Base-by-base conservation (phyloP, 1,140 invertebrate genomes). In the Brachionus asplanchnoidis region DNA sequence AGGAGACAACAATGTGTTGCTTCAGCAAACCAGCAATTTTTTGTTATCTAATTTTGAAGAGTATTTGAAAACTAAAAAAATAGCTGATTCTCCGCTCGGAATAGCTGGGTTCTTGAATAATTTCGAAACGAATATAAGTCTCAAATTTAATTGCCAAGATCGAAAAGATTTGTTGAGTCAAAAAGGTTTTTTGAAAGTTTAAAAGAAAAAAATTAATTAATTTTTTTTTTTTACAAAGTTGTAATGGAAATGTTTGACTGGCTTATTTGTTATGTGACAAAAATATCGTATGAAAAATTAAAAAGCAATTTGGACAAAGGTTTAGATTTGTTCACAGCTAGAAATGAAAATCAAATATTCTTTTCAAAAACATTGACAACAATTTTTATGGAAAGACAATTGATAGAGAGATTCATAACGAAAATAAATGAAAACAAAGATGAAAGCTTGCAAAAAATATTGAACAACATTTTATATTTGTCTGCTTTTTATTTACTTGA, bases 1-100 rank as follows among this genome's bases (percentile, higher is more conserved):
- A 91, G 97, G 96, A 5, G 96, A 98, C 89, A 97, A 97, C 90
- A 96, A 96, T 89, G 95, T 98, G 50, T 91, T 98, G 6, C 92
- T 95, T 9, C 96, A 98, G 88, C 97, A 98, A 91, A 93, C 95
- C 0, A 95, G 94, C 88, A 98, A 98, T 89, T 89, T 88, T 73
- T 85, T 90, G 0, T 77, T 90, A 11, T 84, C 85, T 9, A 14
- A 5, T 17, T 80, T 83, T 65, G 85, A 83, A 36, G 79, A 78
- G 8, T 82, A 20, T 44, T 53, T 65, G 11, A 70, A 66, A 50
- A 85, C 56, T 26, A 60, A n/a, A 42, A 26, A 53, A 65, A 9
- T 46, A 26, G 8, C 32, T 70, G 9, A 68, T 3, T 70, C 60
- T 44, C 79, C 85, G 8, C 36, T 84, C 14, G 23, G 91, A n/a